Evolutionary conservation across 2,797 vertebrate species (phyloP), one percentile per base, ranked within the genome.

Genomic region (Thaleichthys pacificus): DNA sequence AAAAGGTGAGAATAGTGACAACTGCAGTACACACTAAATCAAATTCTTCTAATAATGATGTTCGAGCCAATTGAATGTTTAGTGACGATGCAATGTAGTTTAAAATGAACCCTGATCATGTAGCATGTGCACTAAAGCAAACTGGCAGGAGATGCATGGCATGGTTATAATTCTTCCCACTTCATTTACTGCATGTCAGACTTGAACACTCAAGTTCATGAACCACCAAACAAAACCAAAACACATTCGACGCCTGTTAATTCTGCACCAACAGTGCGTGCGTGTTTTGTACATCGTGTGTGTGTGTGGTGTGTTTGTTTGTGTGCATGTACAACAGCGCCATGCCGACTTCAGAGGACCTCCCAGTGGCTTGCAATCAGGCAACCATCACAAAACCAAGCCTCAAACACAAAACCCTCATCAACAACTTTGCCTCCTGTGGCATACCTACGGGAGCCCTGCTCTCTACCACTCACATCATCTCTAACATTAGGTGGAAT

Each of bases 371-470:
- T 70, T 32, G 81, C 83, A 89, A 88, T 88, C 88, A 89, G 73
- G 73, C 51, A 26, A 69, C 80, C 80, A 88, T 89, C 89, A 85
- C 85, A 81, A 66, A 19, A 74, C 72, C 75, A 74, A 42, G 62
- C 26, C 69, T 80, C 65, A 74, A 71, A 75, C 80, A 66, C 70
- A 75, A 66, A 22, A 12, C 72, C 62, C 75, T 82, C 80, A 85
- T 87, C 85, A 82, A 72, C 71, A 79, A 70, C 66, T 30, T 8
- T 26, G 42, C 68, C 77, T 75, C 71, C 71, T 80, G 82, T 83
- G 80, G 77, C 75, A 75, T 63, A 47, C 60, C 81, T 71, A 84
- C 70, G 76, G 70, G 58, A 64, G 17, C 70, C 87, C 85, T 81
- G 83, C 86, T 85, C 84, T 26, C 83, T 77, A 67, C 71, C 57